Evolutionary conservation across 2,888 invertebrate genomes (phyloP), one percentile per base, ranked within the genome.

Genomic region (Sesamia inferens): DNA sequence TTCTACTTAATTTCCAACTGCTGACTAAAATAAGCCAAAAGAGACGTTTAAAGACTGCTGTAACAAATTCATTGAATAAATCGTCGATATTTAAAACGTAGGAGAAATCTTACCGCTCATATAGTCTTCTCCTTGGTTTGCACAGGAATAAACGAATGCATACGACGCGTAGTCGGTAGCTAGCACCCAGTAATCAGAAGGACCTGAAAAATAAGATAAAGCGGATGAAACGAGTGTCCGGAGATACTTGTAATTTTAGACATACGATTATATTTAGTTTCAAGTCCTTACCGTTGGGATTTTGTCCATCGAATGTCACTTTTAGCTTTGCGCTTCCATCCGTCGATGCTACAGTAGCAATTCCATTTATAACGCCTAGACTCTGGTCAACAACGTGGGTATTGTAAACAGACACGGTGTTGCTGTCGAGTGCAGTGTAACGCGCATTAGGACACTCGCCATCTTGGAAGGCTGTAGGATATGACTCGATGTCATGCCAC

Each of bases 91-190:
- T 19, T 13, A 8, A n/a, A 44, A 44, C 31, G 5, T n/a, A 3
- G 31, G 16, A 31, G 5, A 71, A 39, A 31, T 22, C 72, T 73
- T 81, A 88, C 88, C 85, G 8, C 47, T 39, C 73, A 76, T 74
- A 81, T 84, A 81, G 61, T 87, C 48, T 44, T 85, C 79, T 51
- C 93, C 91, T 47, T 95, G 88, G 82, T 97, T 95, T 5, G 88
- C 87, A 86, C 97, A 97, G 47, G 97, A 97, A 94, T 97, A 97
- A 1, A 97, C 97, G 0, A 97, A 95, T 0, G 97, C 93, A 82
- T 96, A 97, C 57, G 93, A 94, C 0, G 89, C 90, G 87, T 97
- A 97, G 89, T 97, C 97, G 0, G 97, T 97, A 24, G 94, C 84
- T 13, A 91, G 76, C 0, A 92, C 88, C 90, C 91, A 92, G 73